These are phyloP conservation scores for Meandrusa payeni DNA, from an alignment of 2,888 invertebrate genomes.

Conservation along the genomic window DNA sequence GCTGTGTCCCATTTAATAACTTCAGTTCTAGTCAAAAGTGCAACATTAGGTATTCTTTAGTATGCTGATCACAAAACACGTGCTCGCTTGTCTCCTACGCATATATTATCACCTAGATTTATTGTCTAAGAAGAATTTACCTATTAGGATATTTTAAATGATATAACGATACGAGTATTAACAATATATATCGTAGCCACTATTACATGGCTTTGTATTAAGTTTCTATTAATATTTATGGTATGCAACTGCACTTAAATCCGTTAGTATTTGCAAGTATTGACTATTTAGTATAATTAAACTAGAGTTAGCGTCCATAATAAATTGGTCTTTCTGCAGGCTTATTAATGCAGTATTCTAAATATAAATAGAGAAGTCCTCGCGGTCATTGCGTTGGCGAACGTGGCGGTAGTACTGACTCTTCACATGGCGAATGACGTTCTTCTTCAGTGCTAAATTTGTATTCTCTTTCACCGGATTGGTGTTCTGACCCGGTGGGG, in stretches of 20 bases:
- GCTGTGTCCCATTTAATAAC: too few relatives aligned
- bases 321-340: constrained; percentile 10
- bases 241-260: not conserved
- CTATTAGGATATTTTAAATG: not conserved
- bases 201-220: too few relatives aligned
- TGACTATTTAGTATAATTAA: constrained; percentile 21
- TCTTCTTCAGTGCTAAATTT: constrained; percentile 68
- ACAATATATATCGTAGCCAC: not conserved
- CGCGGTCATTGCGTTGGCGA: constrained; percentile 60
- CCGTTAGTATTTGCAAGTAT: constrained; percentile 10
- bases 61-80: too few relatives aligned
- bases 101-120: too few relatives aligned
- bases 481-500: constrained; percentile 59
- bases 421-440: constrained; percentile 67
- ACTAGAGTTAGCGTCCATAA: constrained; percentile 19
- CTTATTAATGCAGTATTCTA: not conserved
- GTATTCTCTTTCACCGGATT: constrained; percentile 62
- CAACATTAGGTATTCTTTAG: too few relatives aligned
- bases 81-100: too few relatives aligned
- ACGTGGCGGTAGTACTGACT: constrained; percentile 50
- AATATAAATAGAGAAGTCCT: constrained; percentile 17
- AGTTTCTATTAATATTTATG: constrained; percentile 1
- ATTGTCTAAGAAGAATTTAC: not conserved
- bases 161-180: constrained; percentile 12
- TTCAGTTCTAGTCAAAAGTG: too few relatives aligned